phyloP scores from a whole-genome alignment of 1,140 invertebrate species.

The Drosophila athabasca region DNA sequence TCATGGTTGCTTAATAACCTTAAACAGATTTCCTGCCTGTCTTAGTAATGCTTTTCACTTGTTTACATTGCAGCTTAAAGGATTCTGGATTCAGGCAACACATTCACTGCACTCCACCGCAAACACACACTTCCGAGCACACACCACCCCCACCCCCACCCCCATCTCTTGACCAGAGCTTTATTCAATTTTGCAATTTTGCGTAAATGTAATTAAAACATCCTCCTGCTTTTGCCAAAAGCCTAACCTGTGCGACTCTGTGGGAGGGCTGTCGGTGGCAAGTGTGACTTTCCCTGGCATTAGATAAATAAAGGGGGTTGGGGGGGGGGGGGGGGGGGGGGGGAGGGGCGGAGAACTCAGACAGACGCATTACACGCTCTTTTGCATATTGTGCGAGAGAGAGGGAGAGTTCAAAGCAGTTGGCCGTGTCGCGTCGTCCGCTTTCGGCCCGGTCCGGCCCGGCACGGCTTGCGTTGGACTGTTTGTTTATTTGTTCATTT shows the following conservation, averaged over 20 bases:
- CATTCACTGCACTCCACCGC: constrained; percentile 3
- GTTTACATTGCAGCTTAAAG: constrained; percentile 73
- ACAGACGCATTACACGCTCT: constrained; percentile 65
- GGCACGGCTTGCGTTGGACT: constrained; percentile 21
- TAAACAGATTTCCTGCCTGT: constrained; percentile 54
- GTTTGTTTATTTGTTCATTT: constrained; percentile 61
- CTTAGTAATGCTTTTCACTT: constrained; percentile 71
- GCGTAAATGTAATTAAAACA: constrained; percentile 81
- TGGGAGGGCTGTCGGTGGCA: constrained; percentile 13
- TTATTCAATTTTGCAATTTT: constrained; percentile 76
- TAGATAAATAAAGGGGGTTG: constrained; percentile 40
- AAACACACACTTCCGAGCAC: constrained; percentile 19
- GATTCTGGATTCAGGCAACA: constrained; percentile 27
- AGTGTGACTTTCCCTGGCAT: constrained; percentile 66
- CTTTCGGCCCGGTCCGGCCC: constrained; percentile 26
- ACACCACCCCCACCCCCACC: constrained; percentile 11
- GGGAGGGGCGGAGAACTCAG: constrained; percentile 8
- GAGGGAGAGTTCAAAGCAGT: constrained; percentile 55
- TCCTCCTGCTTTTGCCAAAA: constrained; percentile 62
- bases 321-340: neutral
- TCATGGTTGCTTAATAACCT: constrained; percentile 49
- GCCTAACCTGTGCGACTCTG: constrained; percentile 56
- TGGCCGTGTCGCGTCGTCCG: constrained; percentile 5
- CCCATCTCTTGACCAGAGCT: constrained; percentile 27
- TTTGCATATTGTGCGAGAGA: constrained; percentile 69